A percentile compares a stretch with the other conserved stretches of the same genome.
Evolutionary conservation across 2,797 vertebrate species (phyloP).

Genomic region (Acestrorhynchus altus): DNA sequence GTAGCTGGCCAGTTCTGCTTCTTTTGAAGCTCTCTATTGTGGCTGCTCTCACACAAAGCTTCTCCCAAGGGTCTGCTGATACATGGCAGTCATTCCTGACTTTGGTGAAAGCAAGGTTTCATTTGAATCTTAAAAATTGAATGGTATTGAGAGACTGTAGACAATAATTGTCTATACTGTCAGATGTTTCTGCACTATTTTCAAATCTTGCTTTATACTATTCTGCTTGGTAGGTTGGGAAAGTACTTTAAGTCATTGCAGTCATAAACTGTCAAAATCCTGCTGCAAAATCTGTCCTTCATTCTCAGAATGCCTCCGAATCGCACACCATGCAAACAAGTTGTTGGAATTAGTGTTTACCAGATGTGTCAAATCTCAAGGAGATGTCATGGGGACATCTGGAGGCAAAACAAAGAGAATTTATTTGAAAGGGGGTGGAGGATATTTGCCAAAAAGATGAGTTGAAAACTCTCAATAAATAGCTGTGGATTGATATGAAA

Average conservation of each 20-base stretch:
- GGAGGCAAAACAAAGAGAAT: conserved; percentile 39
- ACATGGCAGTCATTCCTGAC: conserved; percentile 42
- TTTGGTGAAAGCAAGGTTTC: background rate
- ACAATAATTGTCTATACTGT: conserved; percentile 7
- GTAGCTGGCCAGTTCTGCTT: conserved; percentile 65
- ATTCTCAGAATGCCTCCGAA: conserved; percentile 24
- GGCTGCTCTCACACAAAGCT: conserved; percentile 11
- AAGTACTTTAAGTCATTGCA: conserved; percentile 47
- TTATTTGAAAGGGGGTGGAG: conserved; percentile 27
- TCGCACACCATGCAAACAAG: conserved; percentile 45
- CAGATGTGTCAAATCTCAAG: conserved; percentile 54
- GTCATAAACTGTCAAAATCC: conserved; percentile 51
- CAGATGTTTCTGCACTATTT: conserved; percentile 6
- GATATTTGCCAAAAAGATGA: background rate
- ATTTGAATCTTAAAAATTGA: background rate
- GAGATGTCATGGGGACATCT: conserved; percentile 44
- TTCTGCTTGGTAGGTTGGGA: conserved; percentile 31
- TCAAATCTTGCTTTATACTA: conserved; percentile 2
- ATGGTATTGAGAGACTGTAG: background rate
- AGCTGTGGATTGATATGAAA: background rate
- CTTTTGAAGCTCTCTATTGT: conserved; percentile 63
- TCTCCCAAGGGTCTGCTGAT: conserved; percentile 29
- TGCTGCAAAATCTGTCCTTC: conserved; percentile 25
- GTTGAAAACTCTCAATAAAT: background rate
- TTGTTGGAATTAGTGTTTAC: conserved; percentile 53